Percentiles rank a stretch among this genome's conserved stretches.
These are phyloP conservation scores for Escarpia spicata DNA, from an alignment of 2,888 invertebrate genomes.

Conservation along the genomic window DNA sequence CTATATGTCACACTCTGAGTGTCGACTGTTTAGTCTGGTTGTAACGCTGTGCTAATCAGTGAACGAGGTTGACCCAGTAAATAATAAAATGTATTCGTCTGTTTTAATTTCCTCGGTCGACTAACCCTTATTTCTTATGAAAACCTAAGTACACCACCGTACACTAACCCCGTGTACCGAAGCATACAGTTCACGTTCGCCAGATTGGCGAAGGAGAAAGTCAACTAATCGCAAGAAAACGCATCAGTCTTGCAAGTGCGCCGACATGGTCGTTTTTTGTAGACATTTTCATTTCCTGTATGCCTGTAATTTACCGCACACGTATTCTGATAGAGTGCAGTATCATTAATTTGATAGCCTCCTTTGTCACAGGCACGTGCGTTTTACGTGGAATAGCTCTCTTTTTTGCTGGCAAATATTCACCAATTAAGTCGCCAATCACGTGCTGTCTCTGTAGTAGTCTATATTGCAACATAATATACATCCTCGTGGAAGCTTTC, in stretches of 20 bases:
- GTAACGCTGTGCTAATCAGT: too few relatives aligned
- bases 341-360: too few relatives aligned
- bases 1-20: too few relatives aligned
- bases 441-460: neutral
- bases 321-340: neutral
- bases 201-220: neutral
- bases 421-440: neutral
- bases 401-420: neutral
- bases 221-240: neutral
- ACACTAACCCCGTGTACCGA: neutral
- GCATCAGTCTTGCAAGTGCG: neutral
- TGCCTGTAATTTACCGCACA: neutral
- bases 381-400: too few relatives aligned
- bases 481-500: neutral
- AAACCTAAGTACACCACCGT: neutral
- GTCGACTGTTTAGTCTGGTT: too few relatives aligned
- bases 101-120: neutral
- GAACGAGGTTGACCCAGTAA: too few relatives aligned
- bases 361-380: too few relatives aligned
- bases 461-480: neutral
- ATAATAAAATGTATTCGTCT: neutral
- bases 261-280: neutral
- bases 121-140: neutral
- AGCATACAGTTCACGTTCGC: neutral
- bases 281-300: neutral